phyloP scores from a whole-genome alignment of 1,140 invertebrate species.

The Phenacoccus solenopsis region DNA sequence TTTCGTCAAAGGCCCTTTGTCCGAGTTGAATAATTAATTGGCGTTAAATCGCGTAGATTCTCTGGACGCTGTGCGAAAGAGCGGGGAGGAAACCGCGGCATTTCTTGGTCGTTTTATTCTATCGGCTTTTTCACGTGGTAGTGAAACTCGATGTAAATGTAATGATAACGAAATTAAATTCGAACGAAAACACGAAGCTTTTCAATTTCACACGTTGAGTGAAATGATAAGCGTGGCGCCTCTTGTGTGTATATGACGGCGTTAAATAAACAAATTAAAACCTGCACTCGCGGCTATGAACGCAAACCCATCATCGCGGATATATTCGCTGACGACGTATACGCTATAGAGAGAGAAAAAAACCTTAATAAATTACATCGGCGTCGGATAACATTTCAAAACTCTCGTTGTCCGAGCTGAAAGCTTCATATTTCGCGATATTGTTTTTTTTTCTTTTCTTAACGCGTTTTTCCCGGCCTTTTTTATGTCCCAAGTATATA shows the following conservation, averaged over 20 bases:
- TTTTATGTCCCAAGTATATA: too few relatives aligned
- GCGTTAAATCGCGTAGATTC: too few relatives aligned
- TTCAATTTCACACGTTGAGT: neutral
- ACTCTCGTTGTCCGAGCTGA: neutral
- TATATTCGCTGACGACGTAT: too few relatives aligned
- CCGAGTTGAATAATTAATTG: neutral
- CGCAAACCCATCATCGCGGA: too few relatives aligned
- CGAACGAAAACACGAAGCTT: neutral
- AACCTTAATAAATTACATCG: neutral
- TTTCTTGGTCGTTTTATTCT: too few relatives aligned
- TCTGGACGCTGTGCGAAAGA: too few relatives aligned
- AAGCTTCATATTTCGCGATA: neutral
- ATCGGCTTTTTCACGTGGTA: too few relatives aligned
- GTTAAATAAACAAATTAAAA: neutral
- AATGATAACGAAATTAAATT: neutral
- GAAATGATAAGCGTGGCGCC: too few relatives aligned
- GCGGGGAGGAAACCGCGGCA: too few relatives aligned
- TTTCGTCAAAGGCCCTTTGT: neutral
- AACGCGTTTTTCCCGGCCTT: too few relatives aligned
- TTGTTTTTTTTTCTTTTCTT: too few relatives aligned
- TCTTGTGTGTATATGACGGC: too few relatives aligned
- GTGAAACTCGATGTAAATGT: constrained; percentile 1
- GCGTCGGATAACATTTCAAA: neutral
- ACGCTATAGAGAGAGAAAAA: neutral
- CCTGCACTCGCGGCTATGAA: neutral